Conservation (phyloP, 2,888 invertebrate species). For the Diabrotica balteata region DNA sequence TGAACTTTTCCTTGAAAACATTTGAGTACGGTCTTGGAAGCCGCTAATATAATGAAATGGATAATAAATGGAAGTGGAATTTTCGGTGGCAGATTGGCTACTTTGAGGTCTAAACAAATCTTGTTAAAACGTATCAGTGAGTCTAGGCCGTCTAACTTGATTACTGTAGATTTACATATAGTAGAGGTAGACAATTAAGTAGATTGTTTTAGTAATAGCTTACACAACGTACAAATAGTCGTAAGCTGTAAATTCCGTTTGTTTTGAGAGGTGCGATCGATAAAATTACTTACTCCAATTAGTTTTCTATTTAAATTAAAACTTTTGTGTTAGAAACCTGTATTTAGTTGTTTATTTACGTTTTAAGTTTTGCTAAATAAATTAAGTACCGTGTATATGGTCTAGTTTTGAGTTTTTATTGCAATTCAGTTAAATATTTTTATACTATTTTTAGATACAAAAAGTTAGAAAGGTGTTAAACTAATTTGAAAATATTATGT, state of each 20-base stretch:
- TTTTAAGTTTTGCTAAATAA: too few relatives aligned
- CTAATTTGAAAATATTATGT: too few relatives aligned
- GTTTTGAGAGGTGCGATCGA: slow-evolving; percentile 29
- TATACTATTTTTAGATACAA: too few relatives aligned
- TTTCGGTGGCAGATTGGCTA: slow-evolving; percentile 40
- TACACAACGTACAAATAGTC: slow-evolving; percentile 38
- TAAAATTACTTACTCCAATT: slow-evolving; percentile 1
- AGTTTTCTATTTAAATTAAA: too few relatives aligned
- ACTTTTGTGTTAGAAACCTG: too few relatives aligned
- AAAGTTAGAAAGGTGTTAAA: too few relatives aligned
- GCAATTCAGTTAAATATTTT: too few relatives aligned
- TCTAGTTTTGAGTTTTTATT: too few relatives aligned
- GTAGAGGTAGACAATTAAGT: slow-evolving; percentile 52
- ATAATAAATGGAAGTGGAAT: slow-evolving; percentile 38
- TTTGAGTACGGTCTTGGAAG: slow-evolving; percentile 21
- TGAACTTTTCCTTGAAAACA: neutral
- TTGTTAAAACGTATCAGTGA: slow-evolving; percentile 43
- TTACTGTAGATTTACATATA: slow-evolving; percentile 17
- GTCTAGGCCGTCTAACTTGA: slow-evolving; percentile 51
- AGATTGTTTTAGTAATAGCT: slow-evolving; percentile 46
- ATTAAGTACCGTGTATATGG: too few relatives aligned
- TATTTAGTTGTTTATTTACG: too few relatives aligned
- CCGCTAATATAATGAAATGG: slow-evolving; percentile 29
- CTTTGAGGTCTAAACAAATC: slow-evolving; percentile 45
- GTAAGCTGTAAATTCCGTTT: slow-evolving; percentile 25